Evolutionary conservation across 2,888 invertebrate genomes (phyloP).

Genomic region (Colostygia pectinataria): DNA sequence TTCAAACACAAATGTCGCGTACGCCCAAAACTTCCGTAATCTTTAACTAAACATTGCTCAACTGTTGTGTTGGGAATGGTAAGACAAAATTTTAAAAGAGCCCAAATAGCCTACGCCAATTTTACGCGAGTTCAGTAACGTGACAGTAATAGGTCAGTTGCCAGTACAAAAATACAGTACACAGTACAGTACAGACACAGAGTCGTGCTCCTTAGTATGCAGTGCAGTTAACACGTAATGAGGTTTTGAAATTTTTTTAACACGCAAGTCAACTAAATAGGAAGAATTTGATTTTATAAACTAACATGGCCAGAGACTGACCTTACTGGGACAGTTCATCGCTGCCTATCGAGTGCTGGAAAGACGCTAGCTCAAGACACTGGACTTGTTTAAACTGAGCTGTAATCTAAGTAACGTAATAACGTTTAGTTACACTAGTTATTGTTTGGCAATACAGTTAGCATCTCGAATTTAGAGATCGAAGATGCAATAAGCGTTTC

Average conservation of each 20-base stretch:
- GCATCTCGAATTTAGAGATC: conserved; percentile 1
- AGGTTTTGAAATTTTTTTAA: too few relatives aligned
- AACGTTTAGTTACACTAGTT: conserved; percentile 27
- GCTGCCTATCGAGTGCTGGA: too few relatives aligned
- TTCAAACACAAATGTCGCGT: conserved; percentile 20
- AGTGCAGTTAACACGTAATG: too few relatives aligned
- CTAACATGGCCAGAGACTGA: too few relatives aligned
- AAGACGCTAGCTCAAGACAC: conserved; percentile 1
- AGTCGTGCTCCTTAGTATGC: too few relatives aligned
- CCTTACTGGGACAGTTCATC: too few relatives aligned
- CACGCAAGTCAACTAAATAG: too few relatives aligned
- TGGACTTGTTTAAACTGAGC: conserved; percentile 9
- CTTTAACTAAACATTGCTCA: conserved; percentile 32
- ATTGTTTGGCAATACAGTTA: conserved; percentile 19
- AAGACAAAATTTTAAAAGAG: conserved; percentile 22
- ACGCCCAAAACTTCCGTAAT: conserved; percentile 33
- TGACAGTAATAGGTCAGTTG: neutral
- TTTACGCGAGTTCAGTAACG: conserved; percentile 1
- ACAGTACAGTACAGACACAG: too few relatives aligned
- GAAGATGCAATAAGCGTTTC: too few relatives aligned
- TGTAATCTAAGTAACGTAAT: conserved; percentile 25
- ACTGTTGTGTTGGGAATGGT: conserved; percentile 31
- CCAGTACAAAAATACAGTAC: too few relatives aligned
- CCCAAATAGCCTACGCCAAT: neutral
- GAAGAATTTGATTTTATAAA: too few relatives aligned